phyloP scores from a whole-genome alignment of 2,113 vertebrate genomes.

The Archilochus colubris region DNA sequence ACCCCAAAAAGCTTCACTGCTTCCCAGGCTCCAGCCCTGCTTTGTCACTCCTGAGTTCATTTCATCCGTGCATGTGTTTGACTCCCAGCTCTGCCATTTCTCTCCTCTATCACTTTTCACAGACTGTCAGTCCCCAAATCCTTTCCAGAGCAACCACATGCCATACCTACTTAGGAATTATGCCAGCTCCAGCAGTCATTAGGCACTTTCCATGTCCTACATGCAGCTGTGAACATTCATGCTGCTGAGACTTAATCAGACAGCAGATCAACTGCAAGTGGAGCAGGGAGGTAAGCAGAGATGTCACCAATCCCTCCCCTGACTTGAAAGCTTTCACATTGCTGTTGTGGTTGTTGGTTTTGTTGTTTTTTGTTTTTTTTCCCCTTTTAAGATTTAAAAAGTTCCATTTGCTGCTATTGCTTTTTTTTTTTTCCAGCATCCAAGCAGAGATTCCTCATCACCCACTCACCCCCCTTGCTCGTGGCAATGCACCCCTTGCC shows the following conservation, averaged over 20 bases:
- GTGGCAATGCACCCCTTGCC: not conserved
- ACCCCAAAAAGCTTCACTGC: not conserved
- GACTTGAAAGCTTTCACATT: not conserved
- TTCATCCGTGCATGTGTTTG: not conserved
- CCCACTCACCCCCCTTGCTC: not conserved
- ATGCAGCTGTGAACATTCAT: not conserved
- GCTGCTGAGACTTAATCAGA: not conserved
- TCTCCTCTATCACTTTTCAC: constrained; percentile 56
- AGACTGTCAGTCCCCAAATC: constrained; percentile 29
- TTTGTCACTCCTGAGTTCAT: not conserved
- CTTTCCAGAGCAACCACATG: constrained; percentile 30
- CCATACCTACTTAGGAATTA: constrained; percentile 51
- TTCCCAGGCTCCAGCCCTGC: not conserved
- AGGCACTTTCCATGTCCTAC: constrained; percentile 34
- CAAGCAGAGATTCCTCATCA: not conserved
- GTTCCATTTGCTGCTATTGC: not conserved
- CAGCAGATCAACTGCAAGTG: not conserved
- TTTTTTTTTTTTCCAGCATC: not conserved
- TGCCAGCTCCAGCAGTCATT: constrained; percentile 54
- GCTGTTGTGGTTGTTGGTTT: not conserved
- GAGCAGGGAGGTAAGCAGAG: not conserved
- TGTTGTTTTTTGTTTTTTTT: not conserved
- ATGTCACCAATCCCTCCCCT: not conserved
- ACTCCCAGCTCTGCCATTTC: not conserved
- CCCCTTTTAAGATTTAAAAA: not conserved